Evolutionary conservation across 2,888 invertebrate genomes (phyloP), one percentile per base, ranked within the genome.

Genomic region (Oligia strigilis): DNA sequence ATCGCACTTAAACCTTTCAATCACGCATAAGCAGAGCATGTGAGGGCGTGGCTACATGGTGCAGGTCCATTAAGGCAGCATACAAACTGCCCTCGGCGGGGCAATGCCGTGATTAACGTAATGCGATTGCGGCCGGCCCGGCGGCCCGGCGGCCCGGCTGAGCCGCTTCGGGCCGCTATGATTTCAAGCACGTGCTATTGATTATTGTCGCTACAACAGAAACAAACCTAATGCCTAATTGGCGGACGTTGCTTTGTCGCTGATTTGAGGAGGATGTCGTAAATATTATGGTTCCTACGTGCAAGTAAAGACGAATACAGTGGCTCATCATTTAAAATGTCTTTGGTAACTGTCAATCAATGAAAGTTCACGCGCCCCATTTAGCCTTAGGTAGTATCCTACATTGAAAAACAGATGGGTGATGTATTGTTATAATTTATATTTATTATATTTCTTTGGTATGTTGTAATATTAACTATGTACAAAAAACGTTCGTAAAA

Each of bases 51-150:
- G 86, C 82, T 88, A 83, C 83, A 84, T 84, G 82, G 85, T 89
- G 88, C 86, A 89, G 87, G 88, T 89, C 92, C 90, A 93, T 92
- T 93, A 93, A 82, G 88, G 88, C 84, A 87, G 88, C 89, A 88
- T 91, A 92, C 90, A 93, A 94, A 94, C 92, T 91, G 91, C 93
- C 91, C 94, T 92, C 93, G 75, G 80, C 88, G 94, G 94, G 84
- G 92, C 93, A 92, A 94, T 93, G 92, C 93, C 89, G 93, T 94
- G 93, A 95, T 95, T 95, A 95, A 93, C 93, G 92, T 95, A 95
- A 95, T 95, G 91, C 91, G 92, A 93, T 94, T 92, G 93, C 90
- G 91, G 91, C 89, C 86, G 82, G 85, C 79, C 78, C 49, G 60
- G n/a, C 69, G 19, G 69, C 69, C 23, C 46, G 11, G 46, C 49